Percentiles rank a stretch among this genome's conserved stretches.
These are phyloP conservation scores for Gryllus bimaculatus DNA, from an alignment of 1,140 invertebrate species.

Conservation along the genomic window DNA sequence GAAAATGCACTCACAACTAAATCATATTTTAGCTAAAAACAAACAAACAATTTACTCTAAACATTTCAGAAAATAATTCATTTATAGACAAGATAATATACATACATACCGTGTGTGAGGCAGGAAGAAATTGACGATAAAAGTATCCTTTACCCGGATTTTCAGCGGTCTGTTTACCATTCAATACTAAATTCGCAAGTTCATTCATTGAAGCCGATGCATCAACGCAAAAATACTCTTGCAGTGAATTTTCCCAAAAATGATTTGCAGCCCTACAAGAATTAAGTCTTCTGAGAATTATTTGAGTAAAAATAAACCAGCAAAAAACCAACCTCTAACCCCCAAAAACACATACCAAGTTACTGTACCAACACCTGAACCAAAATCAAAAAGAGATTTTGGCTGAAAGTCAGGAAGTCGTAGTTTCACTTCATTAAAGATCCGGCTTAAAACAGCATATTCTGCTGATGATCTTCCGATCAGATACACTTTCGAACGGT, in stretches of 20 bases:
- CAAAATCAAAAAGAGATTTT: constrained; percentile 75
- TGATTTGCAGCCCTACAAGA: constrained; percentile 55
- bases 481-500: constrained; percentile 57
- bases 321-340: constrained; percentile 18
- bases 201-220: constrained; percentile 69
- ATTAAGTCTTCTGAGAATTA: not conserved
- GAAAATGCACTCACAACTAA: constrained; percentile 72
- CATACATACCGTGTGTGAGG: constrained; percentile 30
- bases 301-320: constrained; percentile 12
- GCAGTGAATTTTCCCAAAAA: constrained; percentile 58
- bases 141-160: constrained; percentile 52
- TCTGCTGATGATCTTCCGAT: constrained; percentile 56
- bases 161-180: constrained; percentile 41
- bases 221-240: constrained; percentile 78
- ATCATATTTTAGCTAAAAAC: constrained; percentile 55
- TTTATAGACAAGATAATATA: not conserved
- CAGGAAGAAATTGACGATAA: constrained; percentile 72
- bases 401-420: constrained; percentile 61
- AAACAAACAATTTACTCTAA: not conserved
- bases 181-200: constrained; percentile 58
- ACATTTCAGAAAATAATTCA: not conserved
- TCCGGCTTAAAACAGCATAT: constrained; percentile 57
- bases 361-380: constrained; percentile 76
- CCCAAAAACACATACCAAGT: constrained; percentile 49
- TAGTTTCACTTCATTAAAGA: constrained; percentile 63